Conservation (phyloP, 1,140 invertebrate species). For the Scaptomyza montana region DNA sequence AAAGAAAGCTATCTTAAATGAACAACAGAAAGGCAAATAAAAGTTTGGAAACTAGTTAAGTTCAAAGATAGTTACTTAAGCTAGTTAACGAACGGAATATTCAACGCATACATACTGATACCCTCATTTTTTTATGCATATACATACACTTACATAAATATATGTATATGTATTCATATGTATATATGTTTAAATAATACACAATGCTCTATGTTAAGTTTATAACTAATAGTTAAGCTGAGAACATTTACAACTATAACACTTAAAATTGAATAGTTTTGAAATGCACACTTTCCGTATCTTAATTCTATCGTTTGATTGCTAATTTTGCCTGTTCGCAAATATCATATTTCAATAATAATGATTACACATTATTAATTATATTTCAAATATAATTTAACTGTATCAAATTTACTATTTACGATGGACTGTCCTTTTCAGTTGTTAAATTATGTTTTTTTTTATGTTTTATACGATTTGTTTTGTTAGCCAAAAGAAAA, state of each 20-base stretch:
- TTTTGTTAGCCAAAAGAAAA: constrained; percentile 31
- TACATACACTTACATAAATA: constrained; percentile 21
- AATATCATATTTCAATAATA: background rate
- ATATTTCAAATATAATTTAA: background rate
- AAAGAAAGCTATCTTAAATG: background rate
- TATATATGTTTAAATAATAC: constrained; percentile 23
- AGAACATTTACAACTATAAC: constrained; percentile 11
- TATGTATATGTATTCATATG: constrained; percentile 16
- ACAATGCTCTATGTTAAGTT: constrained; percentile 63
- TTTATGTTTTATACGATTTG: constrained; percentile 19
- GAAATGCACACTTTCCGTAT: background rate
- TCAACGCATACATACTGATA: constrained; percentile 19
- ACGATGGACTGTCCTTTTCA: constrained; percentile 9
- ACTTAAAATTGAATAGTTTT: constrained; percentile 16
- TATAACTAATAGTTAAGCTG: constrained; percentile 33
- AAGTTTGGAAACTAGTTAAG: constrained; percentile 44
- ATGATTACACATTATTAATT: too few species aligned
- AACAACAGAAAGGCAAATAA: constrained; percentile 28
- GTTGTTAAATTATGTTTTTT: constrained; percentile 39
- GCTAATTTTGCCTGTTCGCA: too few species aligned
- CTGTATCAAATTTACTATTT: constrained; percentile 6
- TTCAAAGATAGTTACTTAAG: constrained; percentile 39
- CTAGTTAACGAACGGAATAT: constrained; percentile 16
- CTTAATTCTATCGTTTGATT: background rate
- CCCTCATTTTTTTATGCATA: constrained; percentile 8